Evolutionary conservation across 2,113 vertebrate species (phyloP).

Genomic region (Semnornis frantzii): DNA sequence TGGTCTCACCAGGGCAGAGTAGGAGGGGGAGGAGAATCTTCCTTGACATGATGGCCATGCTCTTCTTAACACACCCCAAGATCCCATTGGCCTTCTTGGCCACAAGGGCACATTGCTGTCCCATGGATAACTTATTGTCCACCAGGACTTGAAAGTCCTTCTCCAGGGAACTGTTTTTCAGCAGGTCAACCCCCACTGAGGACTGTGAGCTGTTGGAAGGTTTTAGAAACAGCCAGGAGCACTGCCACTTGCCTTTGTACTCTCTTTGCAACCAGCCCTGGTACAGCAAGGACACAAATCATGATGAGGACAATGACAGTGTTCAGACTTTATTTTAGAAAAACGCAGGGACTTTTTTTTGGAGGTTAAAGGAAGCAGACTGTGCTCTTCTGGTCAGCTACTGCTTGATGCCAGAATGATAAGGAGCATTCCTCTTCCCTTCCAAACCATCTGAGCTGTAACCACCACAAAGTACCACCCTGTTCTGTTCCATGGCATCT

Average conservation of each 20-base stretch:
- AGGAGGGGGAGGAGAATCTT: too few relatives aligned
- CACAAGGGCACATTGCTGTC: too few relatives aligned
- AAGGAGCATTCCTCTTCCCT: neutral
- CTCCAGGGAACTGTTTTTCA: neutral
- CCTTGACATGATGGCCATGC: too few relatives aligned
- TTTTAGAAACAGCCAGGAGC: neutral
- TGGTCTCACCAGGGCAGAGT: too few relatives aligned
- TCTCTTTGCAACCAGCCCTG: neutral
- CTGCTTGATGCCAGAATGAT: neutral
- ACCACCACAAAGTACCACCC: neutral
- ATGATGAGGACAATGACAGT: neutral
- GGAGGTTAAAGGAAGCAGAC: neutral
- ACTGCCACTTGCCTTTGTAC: neutral
- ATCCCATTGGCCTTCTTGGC: too few relatives aligned
- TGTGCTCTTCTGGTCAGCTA: neutral
- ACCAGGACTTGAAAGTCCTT: neutral
- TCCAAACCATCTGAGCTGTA: neutral
- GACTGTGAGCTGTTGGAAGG: neutral
- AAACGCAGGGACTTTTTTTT: neutral
- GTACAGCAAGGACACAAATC: neutral
- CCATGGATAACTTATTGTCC: too few relatives aligned
- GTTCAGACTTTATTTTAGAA: neutral
- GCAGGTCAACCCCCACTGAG: neutral
- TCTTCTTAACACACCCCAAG: too few relatives aligned
- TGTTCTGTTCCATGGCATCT: neutral